Base-by-base conservation (phyloP, 2,888 invertebrate species). In the Lysandra bellargus region DNA sequence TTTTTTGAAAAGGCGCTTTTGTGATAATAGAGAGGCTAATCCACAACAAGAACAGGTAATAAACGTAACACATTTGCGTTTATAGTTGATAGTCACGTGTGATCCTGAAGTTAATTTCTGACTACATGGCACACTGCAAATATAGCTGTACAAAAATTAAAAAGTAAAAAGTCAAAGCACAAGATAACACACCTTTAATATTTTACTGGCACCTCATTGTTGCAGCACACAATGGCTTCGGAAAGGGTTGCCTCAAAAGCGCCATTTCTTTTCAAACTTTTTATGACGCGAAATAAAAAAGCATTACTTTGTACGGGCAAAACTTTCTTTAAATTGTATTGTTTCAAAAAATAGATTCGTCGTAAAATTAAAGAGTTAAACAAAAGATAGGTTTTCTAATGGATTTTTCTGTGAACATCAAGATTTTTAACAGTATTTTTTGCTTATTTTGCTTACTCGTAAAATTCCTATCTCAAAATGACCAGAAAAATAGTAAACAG, bases 251-350 rank as follows among this genome's bases (percentile, higher is more conserved):
- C 33, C 23, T 61, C 64, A 12, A 69, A 69, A 69, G 69, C 69
- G 69, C 69, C 69, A 69, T 69, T 69, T 69, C 69, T 33, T 69
- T 69, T 69, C 69, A 69, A 69, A 17, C 14, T 69, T 69, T 69
- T 69, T 69, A 69, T 37, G 69, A 37, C 69, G 5, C 69, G 14
- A 14, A 33, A 69, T 69, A 69, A 69, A 33, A 61, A 69, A 33
- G 64, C 64, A 30, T 33, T 69, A 37, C 69, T 37, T 69, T 69
- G 33, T 69, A 69, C 12, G 33, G 4, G 33, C 33, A 12, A 23
- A 69, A 69, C 69, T 69, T 69, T 69, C 69, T 69, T 37, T 69
- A 64, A 69, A 69, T 12, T 14, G 33, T 37, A 69, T 69, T 69
- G 69, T 69, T 69, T 69, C 37, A 69, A 37, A 64, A 69, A 69